Conservation (phyloP, 2,113 vertebrate genomes). For the Takifugu flavidus region DNA sequence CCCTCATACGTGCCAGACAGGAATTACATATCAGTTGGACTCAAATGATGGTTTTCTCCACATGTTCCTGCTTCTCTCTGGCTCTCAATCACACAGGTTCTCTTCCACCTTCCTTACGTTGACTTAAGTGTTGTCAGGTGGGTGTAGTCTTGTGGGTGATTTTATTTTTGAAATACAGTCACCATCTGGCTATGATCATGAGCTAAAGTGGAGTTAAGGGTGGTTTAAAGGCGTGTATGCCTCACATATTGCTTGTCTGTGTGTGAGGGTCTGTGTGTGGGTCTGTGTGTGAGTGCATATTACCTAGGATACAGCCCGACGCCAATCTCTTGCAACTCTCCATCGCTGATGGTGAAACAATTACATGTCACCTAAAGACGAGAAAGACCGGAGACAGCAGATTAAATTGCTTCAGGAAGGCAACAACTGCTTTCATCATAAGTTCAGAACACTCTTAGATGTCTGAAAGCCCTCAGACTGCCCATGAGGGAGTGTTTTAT, state of each 20-base stretch:
- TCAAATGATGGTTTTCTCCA: slow-evolving; percentile 16
- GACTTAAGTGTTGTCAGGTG: slow-evolving; percentile 51
- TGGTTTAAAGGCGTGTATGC: slow-evolving; percentile 13
- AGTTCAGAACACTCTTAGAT: slow-evolving; percentile 24
- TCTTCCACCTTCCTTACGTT: slow-evolving; percentile 12
- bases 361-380: slow-evolving; percentile 90
- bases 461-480: slow-evolving; percentile 11
- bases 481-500: background rate
- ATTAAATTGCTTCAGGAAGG: slow-evolving; percentile 30
- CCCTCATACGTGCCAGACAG: slow-evolving; percentile 25
- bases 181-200: slow-evolving; percentile 18
- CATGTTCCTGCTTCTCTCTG: background rate
- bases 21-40: slow-evolving; percentile 24
- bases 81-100: background rate
- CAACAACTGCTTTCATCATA: slow-evolving; percentile 20
- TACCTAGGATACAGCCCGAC: slow-evolving; percentile 97
- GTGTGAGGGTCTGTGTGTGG: slow-evolving; percentile 5
- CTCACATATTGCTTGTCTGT: slow-evolving; percentile 4
- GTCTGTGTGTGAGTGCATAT: slow-evolving; percentile 24
- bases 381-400: slow-evolving; percentile 11
- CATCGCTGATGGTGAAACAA: slow-evolving; percentile 95
- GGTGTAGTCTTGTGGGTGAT: slow-evolving; percentile 4
- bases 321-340: slow-evolving; percentile 91
- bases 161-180: slow-evolving; percentile 2
- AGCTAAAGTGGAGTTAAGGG: slow-evolving; percentile 44